Evolutionary conservation across 2,113 vertebrate genomes (phyloP).

Genomic region (Platysteira castanea): DNA sequence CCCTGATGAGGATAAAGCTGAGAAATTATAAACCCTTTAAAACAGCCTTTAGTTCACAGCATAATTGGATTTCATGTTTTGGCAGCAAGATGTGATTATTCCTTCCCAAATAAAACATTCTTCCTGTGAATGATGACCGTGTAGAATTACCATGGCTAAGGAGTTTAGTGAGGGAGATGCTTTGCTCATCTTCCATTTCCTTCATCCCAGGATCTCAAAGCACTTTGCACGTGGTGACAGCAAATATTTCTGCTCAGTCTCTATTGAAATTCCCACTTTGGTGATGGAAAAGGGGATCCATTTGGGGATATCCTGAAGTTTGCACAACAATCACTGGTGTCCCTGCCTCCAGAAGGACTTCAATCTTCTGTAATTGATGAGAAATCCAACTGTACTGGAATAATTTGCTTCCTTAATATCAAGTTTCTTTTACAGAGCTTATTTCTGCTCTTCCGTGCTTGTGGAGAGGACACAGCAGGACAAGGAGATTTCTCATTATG

Average conservation of each 20-base stretch:
- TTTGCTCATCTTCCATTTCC: background rate
- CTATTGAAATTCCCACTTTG: background rate
- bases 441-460: background rate
- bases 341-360: background rate
- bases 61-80: slow-evolving; percentile 69
- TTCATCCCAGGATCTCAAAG: background rate
- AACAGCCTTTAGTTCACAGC: slow-evolving; percentile 51
- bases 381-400: background rate
- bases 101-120: slow-evolving; percentile 45
- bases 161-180: slow-evolving; percentile 40
- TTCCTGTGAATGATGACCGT: slow-evolving; percentile 55
- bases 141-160: slow-evolving; percentile 63
- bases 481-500: background rate
- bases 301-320: background rate
- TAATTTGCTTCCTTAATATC: background rate
- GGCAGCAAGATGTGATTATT: slow-evolving; percentile 58
- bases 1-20: slow-evolving; percentile 28
- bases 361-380: background rate
- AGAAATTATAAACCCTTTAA: slow-evolving; percentile 45
- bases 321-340: background rate
- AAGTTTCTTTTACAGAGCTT: background rate
- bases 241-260: background rate
- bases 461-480: background rate
- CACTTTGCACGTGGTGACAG: background rate
- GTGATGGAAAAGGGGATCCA: background rate